phyloP scores from a whole-genome alignment of 2,888 invertebrate species.

The Eueremaeus valkanovi region DNA sequence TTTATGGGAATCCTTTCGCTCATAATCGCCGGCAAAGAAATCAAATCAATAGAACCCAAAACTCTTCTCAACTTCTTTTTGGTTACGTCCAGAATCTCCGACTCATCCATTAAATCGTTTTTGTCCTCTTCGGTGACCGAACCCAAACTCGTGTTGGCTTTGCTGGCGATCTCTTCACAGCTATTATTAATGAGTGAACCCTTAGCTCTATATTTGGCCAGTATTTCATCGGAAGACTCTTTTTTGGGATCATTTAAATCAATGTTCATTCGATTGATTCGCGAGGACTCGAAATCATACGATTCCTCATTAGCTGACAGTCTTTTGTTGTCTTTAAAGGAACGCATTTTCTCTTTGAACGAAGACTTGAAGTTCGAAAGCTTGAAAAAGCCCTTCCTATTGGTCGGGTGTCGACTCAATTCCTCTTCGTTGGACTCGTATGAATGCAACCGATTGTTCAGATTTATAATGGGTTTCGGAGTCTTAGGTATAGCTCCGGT shows the following conservation, averaged over 20 bases:
- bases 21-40: slow-evolving; percentile 46
- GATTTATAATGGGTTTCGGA: slow-evolving; percentile 62
- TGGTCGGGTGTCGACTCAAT: slow-evolving; percentile 55
- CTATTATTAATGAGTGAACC: background rate
- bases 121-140: background rate
- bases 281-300: background rate
- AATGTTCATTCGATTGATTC: background rate
- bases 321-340: slow-evolving; percentile 39
- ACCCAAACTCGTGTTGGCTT: background rate
- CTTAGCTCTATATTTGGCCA: slow-evolving; percentile 77
- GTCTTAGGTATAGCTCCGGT: slow-evolving; percentile 81
- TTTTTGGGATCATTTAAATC: background rate
- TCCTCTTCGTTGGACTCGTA: slow-evolving; percentile 25
- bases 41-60: slow-evolving; percentile 73
- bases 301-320: background rate
- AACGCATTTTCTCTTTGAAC: slow-evolving; percentile 53
- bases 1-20: slow-evolving; percentile 1
- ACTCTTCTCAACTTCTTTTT: slow-evolving; percentile 87
- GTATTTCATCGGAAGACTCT: slow-evolving; percentile 70
- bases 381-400: slow-evolving; percentile 66
- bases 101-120: slow-evolving; percentile 32
- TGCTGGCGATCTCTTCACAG: slow-evolving; percentile 50
- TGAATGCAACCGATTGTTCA: slow-evolving; percentile 58
- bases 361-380: slow-evolving; percentile 63
- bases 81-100: slow-evolving; percentile 62